Base-by-base conservation (phyloP, 2,888 invertebrate genomes). In the Isoperla grammatica region DNA sequence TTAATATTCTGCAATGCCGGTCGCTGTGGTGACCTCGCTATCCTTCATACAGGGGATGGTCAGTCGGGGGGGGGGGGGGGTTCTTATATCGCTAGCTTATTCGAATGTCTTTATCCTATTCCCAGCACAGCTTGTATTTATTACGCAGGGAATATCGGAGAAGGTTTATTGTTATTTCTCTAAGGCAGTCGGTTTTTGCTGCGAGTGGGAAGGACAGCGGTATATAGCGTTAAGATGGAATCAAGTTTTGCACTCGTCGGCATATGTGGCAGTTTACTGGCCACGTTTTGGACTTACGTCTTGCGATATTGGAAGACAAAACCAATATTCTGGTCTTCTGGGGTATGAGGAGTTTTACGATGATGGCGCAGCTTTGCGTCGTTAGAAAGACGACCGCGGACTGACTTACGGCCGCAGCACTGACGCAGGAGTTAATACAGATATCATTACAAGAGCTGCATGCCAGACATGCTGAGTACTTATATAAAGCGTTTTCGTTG, bases 101-200 rank as follows among this genome's bases (percentile, higher is more conserved):
- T 17, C 20, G 46, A 46, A 46, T 50, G 29, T 29, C 29, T 50
- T 50, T 23, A 23, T 23, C 35, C n/a, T 20, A 50, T 50, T 50
- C 29, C 29, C 29, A 23, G 29, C 49, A 23, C 53, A 39, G 53
- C 39, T 53, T 53, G 53, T 53, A 53, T 53, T 53, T 53, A 53
- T 53, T 53, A 23, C 23, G 3, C 53, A 19, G 15, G 12, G 23
- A 50, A 50, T 20, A 23, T 11, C 29, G 23, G 15, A 12, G 29
- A 70, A 69, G 67, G 69, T 68, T 70, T 71, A 71, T 67, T 69
- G 67, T 71, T 72, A 71, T 71, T 69, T 69, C 69, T 69, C 72
- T 70, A 65, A 69, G 69, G 63, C 60, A 70, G 70, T 71, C 67
- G 68, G 73, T 74, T 74, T 73, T 72, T 72, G 73, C n/a, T 20